Percentiles rank a stretch among this genome's conserved stretches.
Evolutionary conservation across 1,140 invertebrate genomes (phyloP).

Genomic region (Drosophila dunni): DNA sequence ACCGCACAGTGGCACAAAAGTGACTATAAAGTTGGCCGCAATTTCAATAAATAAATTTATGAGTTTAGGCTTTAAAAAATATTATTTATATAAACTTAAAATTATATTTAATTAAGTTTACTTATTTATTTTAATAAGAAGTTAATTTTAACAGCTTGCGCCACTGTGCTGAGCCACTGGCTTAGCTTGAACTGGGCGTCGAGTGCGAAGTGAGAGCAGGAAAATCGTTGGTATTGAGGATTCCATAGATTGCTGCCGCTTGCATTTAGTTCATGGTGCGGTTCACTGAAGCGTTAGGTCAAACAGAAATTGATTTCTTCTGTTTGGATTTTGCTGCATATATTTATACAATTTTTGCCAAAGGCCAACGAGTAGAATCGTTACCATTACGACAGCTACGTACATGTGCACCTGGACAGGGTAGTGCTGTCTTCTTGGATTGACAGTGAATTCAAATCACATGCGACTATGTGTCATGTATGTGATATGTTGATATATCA

Average conservation of each 20-base stretch:
- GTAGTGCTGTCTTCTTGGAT: neutral
- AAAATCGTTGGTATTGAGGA: neutral
- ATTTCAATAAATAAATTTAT: neutral
- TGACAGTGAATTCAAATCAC: constrained; percentile 18
- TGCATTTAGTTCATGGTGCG: constrained; percentile 62
- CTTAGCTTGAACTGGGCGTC: too few relatives aligned
- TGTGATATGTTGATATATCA: constrained; percentile 18
- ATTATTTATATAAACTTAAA: neutral
- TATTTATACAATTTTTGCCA: constrained; percentile 33
- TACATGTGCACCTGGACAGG: neutral
- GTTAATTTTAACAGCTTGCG: neutral
- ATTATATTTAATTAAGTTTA: neutral
- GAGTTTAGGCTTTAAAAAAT: neutral
- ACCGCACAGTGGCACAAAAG: neutral
- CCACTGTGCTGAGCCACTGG: constrained; percentile 1
- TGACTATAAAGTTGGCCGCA: neutral
- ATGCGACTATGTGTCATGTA: constrained; percentile 7
- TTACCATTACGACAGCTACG: constrained; percentile 1
- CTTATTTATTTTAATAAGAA: neutral
- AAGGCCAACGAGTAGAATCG: constrained; percentile 7
- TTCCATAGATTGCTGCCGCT: constrained; percentile 30
- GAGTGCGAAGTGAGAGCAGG: neutral
- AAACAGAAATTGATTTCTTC: constrained; percentile 77
- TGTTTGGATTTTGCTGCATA: constrained; percentile 53
- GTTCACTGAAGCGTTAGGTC: constrained; percentile 72